Evolutionary conservation across 2,113 vertebrate species (phyloP).

Genomic region (Trematocara zebra): DNA sequence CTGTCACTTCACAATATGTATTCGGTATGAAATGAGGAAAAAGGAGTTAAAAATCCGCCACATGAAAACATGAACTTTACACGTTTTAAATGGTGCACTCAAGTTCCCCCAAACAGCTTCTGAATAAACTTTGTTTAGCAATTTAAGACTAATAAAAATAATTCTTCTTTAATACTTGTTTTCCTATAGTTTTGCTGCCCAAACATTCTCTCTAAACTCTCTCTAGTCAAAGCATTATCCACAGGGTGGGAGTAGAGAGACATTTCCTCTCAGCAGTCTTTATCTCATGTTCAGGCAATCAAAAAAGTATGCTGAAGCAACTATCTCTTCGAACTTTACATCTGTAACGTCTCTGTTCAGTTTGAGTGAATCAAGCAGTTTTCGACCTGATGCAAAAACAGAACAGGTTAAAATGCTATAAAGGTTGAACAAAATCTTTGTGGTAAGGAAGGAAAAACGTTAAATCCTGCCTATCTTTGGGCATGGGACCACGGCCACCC

Average conservation of each 20-base stretch:
- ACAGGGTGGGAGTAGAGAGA: slow-evolving; percentile 47
- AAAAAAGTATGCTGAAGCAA: background rate
- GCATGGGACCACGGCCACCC: background rate
- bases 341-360: background rate
- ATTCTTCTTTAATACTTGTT: background rate
- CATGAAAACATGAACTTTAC: background rate
- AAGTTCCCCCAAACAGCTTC: background rate
- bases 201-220: background rate
- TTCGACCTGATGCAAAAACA: background rate
- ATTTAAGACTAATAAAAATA: background rate
- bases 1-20: background rate
- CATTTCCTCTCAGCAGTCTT: background rate
- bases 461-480: background rate
- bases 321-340: background rate
- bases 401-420: background rate
- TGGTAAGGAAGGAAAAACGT: background rate
- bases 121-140: background rate
- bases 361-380: background rate
- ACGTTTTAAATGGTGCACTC: background rate
- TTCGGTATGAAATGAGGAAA: rapidly evolving
- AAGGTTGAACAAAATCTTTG: background rate
- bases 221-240: background rate
- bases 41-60: background rate
- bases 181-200: background rate
- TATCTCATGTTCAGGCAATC: slow-evolving; percentile 2